Percentiles rank a stretch among this genome's conserved stretches.
Conservation (phyloP, 2,797 vertebrate species). For the Brachymystax lenok region DNA sequence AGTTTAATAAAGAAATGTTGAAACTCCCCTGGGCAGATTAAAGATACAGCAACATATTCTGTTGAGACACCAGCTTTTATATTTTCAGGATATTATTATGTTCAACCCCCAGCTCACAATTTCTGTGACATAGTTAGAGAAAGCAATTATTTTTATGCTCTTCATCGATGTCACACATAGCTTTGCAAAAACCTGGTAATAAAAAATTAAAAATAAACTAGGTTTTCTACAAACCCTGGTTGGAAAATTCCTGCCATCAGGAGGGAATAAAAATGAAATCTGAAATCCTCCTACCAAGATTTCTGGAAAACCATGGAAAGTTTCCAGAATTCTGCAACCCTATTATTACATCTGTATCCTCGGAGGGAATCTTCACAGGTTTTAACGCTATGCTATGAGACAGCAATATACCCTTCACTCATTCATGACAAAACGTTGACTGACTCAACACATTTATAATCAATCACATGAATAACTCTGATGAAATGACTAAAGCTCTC, state of each 20-base stretch:
- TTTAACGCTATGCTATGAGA: not conserved
- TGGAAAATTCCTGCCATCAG: too few relatives aligned
- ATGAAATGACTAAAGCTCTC: not conserved
- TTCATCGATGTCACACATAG: not conserved
- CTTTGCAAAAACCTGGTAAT: too few relatives aligned
- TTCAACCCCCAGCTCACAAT: not conserved
- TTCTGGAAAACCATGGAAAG: too few relatives aligned
- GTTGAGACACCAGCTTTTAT: not conserved
- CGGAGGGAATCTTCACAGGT: not conserved
- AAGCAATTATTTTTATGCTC: not conserved
- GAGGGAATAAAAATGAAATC: too few relatives aligned
- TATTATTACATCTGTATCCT: not conserved
- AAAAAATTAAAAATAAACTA: too few relatives aligned
- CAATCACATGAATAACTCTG: constrained; percentile 9
- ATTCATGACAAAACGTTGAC: not conserved
- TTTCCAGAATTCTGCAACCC: too few relatives aligned
- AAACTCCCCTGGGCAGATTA: not conserved
- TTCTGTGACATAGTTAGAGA: not conserved
- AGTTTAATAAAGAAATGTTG: constrained; percentile 5
- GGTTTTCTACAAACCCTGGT: too few relatives aligned
- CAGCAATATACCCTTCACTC: not conserved
- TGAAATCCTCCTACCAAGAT: too few relatives aligned
- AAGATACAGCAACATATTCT: not conserved
- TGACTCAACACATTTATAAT: not conserved
- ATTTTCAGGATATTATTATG: not conserved